Conservation (phyloP, 2,797 vertebrate genomes). For the Fringilla coelebs region DNA sequence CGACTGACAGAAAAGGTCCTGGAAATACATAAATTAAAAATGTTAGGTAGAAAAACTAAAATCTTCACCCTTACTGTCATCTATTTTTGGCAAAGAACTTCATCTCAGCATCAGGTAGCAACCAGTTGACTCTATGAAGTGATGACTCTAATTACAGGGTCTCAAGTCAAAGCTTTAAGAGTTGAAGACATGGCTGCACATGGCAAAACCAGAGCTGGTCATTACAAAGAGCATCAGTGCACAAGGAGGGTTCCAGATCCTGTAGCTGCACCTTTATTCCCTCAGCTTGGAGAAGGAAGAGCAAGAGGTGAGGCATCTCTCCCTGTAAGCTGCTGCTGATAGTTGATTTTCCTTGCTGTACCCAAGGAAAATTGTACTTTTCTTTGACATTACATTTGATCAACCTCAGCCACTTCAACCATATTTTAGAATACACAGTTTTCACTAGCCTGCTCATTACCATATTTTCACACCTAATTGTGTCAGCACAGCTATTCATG, state of each 20-base stretch:
- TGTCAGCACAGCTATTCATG: not conserved
- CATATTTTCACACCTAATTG: not conserved
- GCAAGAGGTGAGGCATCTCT: not conserved
- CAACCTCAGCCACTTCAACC: not conserved
- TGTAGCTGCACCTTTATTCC: not conserved
- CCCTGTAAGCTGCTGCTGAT: not conserved
- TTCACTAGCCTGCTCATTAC: not conserved
- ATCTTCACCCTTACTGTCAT: fast-evolving
- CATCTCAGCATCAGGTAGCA: not conserved
- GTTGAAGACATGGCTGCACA: not conserved
- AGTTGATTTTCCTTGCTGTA: not conserved
- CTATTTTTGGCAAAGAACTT: not conserved
- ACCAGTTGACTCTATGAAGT: not conserved
- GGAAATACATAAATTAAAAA: not conserved
- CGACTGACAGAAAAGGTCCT: not conserved
- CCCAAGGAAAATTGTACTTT: not conserved
- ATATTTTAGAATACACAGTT: not conserved
- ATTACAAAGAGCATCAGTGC: too few species aligned
- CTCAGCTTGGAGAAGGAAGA: not conserved
- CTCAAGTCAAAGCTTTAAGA: not conserved
- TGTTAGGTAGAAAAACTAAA: not conserved
- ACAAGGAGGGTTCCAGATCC: not conserved
- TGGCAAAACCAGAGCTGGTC: not conserved
- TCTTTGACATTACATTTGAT: not conserved
- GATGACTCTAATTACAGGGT: not conserved